These are phyloP conservation scores for Telenomus remus DNA, from an alignment of 1,140 invertebrate species.

Conservation along the genomic window DNA sequence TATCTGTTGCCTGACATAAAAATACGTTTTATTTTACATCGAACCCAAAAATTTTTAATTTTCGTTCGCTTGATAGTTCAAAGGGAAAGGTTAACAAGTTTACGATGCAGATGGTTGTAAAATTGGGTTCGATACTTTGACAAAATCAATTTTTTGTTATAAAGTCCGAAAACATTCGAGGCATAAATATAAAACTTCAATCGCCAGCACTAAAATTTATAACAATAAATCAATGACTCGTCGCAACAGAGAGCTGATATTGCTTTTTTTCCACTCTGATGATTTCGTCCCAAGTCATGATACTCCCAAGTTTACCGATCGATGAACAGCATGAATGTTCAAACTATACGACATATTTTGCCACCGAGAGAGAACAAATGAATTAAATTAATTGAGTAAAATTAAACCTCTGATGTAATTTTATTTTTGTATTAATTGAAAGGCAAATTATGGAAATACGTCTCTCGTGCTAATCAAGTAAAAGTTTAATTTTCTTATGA, in stretches of 20 bases:
- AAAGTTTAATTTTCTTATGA: too few relatives aligned
- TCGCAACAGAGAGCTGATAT: constrained; percentile 36
- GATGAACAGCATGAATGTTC: constrained; percentile 19
- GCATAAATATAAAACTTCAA: constrained; percentile 26
- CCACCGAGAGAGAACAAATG: background rate
- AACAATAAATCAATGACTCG: constrained; percentile 51
- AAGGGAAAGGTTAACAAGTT: too few relatives aligned
- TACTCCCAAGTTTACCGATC: constrained; percentile 42
- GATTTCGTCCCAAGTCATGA: constrained; percentile 34
- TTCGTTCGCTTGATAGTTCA: too few relatives aligned
- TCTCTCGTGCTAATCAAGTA: too few relatives aligned
- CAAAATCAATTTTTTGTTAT: background rate
- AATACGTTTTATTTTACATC: too few relatives aligned
- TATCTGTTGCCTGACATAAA: too few relatives aligned
- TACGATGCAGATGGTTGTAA: too few relatives aligned
- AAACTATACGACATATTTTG: constrained; percentile 1
- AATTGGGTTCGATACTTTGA: too few relatives aligned
- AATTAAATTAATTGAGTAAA: background rate
- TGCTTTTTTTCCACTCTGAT: constrained; percentile 32
- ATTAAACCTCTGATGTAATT: too few relatives aligned
- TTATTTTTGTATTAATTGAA: too few relatives aligned
- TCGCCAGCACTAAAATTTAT: constrained; percentile 40
- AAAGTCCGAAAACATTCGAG: background rate
- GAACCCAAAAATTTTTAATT: too few relatives aligned
- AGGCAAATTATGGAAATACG: too few relatives aligned